Evolutionary conservation across 2,797 vertebrate genomes (phyloP).

Genomic region (Remorina albescens): DNA sequence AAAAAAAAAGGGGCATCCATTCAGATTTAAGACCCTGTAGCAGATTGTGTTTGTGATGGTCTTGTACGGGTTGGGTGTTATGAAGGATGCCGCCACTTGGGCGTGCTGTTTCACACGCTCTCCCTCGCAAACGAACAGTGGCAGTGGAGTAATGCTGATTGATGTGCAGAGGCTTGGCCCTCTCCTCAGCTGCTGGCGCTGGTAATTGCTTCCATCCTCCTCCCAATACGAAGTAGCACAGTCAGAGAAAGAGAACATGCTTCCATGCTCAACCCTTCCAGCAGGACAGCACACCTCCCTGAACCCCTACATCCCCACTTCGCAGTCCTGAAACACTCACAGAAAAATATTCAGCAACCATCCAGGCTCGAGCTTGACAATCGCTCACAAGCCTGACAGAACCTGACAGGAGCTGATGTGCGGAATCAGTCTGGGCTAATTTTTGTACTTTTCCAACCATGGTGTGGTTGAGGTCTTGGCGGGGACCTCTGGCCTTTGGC

Average conservation of each 20-base stretch:
- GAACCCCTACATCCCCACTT: slow-evolving; percentile 12
- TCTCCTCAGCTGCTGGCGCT: slow-evolving; percentile 75
- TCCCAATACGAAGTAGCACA: slow-evolving; percentile 57
- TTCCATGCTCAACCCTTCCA: slow-evolving; percentile 56
- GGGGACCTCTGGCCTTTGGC: slow-evolving; percentile 14
- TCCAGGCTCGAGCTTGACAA: slow-evolving; percentile 51
- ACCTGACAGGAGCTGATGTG: slow-evolving; percentile 57
- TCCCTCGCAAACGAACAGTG: slow-evolving; percentile 13
- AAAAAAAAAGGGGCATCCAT: slow-evolving; percentile 28
- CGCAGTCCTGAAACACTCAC: slow-evolving; percentile 34
- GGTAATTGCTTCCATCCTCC: slow-evolving; percentile 82
- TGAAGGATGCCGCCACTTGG: slow-evolving; percentile 61
- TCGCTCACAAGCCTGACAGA: slow-evolving; percentile 52
- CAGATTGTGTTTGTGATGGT: slow-evolving; percentile 46
- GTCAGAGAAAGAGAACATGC: slow-evolving; percentile 65
- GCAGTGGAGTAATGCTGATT: slow-evolving; percentile 74
- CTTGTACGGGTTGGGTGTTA: slow-evolving; percentile 20
- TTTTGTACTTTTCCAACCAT: slow-evolving; percentile 16
- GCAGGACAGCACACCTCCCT: slow-evolving; percentile 54
- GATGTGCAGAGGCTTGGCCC: slow-evolving; percentile 75
- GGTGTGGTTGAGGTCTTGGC: slow-evolving; percentile 26
- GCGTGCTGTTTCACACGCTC: slow-evolving; percentile 62
- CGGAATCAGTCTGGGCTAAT: slow-evolving; percentile 28
- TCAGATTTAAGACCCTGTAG: slow-evolving; percentile 47
- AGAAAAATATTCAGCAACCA: slow-evolving; percentile 42